phyloP scores from a whole-genome alignment of 1,140 invertebrate species.

The Cherax destructor region DNA sequence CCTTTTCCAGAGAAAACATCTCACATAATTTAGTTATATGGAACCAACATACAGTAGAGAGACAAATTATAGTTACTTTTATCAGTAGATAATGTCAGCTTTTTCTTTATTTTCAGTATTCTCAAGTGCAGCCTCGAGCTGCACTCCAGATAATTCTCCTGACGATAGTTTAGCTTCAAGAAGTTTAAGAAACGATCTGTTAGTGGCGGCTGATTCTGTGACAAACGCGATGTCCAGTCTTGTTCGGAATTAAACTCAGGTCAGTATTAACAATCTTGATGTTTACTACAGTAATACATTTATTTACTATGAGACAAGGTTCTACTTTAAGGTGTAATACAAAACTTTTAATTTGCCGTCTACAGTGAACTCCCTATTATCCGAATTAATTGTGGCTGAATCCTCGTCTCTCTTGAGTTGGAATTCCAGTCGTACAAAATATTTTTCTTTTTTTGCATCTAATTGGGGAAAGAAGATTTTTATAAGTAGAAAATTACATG shows the following conservation, averaged over 20 bases:
- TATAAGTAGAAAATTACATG: no score
- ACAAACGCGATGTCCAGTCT: constrained; percentile 97
- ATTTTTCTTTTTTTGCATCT: no score
- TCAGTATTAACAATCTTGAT: constrained; percentile 63
- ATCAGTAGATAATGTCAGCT: background rate
- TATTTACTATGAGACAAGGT: no score
- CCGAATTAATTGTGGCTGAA: no score
- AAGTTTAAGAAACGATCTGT: constrained; percentile 85
- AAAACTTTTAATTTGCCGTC: no score
- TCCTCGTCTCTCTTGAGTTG: no score
- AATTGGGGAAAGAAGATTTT: no score
- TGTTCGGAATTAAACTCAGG: constrained; percentile 95
- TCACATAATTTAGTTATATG: background rate
- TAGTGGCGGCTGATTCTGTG: constrained; percentile 95
- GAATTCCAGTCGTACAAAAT: no score
- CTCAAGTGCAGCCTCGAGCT: constrained; percentile 55
- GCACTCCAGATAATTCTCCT: constrained; percentile 53
- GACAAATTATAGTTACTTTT: no score
- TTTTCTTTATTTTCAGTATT: constrained; percentile 39
- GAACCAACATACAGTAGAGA: no score
- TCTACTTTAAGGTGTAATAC: no score
- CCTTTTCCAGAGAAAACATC: background rate
- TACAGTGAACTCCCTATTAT: no score
- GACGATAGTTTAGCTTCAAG: constrained; percentile 49
- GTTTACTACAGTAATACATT: background rate